phyloP scores from a whole-genome alignment of 2,888 invertebrate genomes.

The Tridacna gigas region DNA sequence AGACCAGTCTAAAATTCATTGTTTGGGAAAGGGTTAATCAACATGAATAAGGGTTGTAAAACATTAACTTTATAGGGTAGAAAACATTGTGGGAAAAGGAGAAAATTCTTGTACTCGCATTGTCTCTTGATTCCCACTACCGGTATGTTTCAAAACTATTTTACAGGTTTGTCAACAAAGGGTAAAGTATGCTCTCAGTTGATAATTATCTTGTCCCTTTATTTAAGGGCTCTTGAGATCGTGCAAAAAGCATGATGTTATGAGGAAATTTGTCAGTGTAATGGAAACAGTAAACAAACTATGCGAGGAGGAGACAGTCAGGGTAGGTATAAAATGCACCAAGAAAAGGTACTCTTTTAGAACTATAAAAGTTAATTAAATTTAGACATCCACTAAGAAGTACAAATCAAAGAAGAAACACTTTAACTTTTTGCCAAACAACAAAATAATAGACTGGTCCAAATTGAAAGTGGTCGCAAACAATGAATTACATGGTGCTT shows the following conservation, averaged over 20 bases:
- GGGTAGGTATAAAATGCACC: constrained; percentile 59
- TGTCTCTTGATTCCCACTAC: too few species aligned
- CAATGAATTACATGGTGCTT: background rate
- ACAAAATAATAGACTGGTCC: background rate
- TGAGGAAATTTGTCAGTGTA: constrained; percentile 70
- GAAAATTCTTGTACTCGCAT: background rate
- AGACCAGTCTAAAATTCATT: too few species aligned
- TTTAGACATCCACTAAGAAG: background rate
- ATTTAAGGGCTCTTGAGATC: constrained; percentile 72
- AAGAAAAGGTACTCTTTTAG: too few species aligned
- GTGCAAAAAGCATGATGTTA: constrained; percentile 71
- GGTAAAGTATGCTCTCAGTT: background rate
- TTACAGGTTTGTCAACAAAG: too few species aligned
- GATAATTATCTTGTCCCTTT: background rate
- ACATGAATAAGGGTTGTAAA: too few species aligned
- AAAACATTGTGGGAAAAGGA: background rate
- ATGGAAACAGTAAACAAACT: constrained; percentile 70
- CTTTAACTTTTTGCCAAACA: background rate
- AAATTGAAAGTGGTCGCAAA: background rate
- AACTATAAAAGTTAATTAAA: too few species aligned
- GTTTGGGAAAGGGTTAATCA: too few species aligned
- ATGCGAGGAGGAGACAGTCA: constrained; percentile 66
- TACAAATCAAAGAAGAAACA: background rate
- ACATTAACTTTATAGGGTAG: too few species aligned
- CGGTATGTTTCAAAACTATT: too few species aligned